Conservation (phyloP, 2,113 vertebrate genomes). For the Elgaria multicarinata region DNA sequence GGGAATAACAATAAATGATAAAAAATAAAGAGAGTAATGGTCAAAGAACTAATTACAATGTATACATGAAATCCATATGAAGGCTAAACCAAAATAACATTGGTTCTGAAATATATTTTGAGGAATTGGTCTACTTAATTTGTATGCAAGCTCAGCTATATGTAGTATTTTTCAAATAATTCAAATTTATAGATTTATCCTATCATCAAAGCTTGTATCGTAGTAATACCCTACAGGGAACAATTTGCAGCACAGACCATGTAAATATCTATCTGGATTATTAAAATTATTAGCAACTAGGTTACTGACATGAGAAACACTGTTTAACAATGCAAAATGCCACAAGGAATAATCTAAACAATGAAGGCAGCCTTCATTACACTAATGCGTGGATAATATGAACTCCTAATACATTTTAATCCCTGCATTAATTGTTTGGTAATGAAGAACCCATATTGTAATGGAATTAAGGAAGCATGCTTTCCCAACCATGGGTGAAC, state of each 20-base stretch:
- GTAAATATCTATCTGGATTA: slow-evolving; percentile 39
- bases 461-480: slow-evolving; percentile 1
- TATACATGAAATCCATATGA: background rate
- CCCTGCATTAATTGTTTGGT: background rate
- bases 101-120: background rate
- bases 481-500: background rate
- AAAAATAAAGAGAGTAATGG: background rate
- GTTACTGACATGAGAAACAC: slow-evolving; percentile 28
- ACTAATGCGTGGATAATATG: background rate
- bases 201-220: slow-evolving; percentile 30
- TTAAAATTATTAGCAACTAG: slow-evolving; percentile 32
- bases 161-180: background rate
- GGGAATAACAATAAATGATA: too few species aligned
- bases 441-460: background rate
- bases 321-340: slow-evolving; percentile 48
- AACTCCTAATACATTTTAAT: slow-evolving; percentile 39
- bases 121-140: slow-evolving; percentile 1
- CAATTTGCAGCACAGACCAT: slow-evolving; percentile 25
- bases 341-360: slow-evolving; percentile 43
- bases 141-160: slow-evolving; percentile 16
- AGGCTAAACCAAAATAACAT: background rate
- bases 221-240: slow-evolving; percentile 16
- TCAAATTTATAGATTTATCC: slow-evolving; percentile 13
- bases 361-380: slow-evolving; percentile 26
- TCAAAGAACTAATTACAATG: background rate